Base-by-base conservation (phyloP, 2,797 vertebrate species). In the Momotus momota region DNA sequence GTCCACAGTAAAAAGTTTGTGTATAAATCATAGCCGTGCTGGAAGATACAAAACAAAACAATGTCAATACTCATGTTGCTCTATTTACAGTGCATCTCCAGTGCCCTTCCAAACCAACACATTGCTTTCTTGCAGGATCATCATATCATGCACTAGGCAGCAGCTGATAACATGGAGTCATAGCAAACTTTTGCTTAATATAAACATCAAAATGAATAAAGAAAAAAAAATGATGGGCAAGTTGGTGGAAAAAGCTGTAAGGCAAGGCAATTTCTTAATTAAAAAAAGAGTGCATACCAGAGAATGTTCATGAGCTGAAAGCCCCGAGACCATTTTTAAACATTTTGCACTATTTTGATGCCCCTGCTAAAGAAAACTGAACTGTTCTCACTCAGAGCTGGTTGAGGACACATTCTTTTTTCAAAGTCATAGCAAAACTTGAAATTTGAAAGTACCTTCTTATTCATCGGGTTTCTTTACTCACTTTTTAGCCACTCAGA, bases 231-330 rank as follows among this genome's bases (percentile, higher is more conserved):
- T 17, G 64, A 97, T 74, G 71, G 75, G 83, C 58, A 93, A 92
- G 73, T 88, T 93, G 62, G 58, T 96, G 81, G 86, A 91, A 97
- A 97, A 94, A 96, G 70, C 79, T 96, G 79, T 89, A 97, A 96
- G 62, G 85, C 57, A 90, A 93, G 89, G 88, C 93, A 96, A 87
- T 87, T 93, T 97, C 97, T 96, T 96, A 97, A 97, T 96, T 97
- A 12, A 13, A 49, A 38, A 7, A 7, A 94, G 97, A 97, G 97
- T 52, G 75, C 65, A 62, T 95, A 95, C 84, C 70, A 97, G 94
- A 95, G 88, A 96, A 97, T 85, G 90, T 81, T 98, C 98, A 97
- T 90, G 94, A 98, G 91, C 69, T 62, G 7, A 94, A 97, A 93
- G 94, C 94, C 91, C 61, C 93, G 70, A 96, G 95, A 95, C 49